phyloP scores from a whole-genome alignment of 2,113 vertebrate species.

The Phylloscopus trochilus region DNA sequence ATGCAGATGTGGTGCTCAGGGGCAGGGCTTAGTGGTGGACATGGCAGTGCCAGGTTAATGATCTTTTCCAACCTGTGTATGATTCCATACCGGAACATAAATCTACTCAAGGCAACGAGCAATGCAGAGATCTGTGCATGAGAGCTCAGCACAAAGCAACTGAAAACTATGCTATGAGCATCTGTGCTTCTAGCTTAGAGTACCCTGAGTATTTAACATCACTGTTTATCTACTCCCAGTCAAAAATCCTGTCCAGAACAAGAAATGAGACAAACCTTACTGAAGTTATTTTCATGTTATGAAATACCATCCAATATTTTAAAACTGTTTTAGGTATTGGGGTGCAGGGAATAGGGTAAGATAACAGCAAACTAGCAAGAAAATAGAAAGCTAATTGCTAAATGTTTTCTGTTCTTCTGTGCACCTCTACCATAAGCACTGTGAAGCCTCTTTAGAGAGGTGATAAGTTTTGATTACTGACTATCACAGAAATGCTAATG shows the following conservation, averaged over 20 bases:
- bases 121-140: background rate
- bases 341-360: background rate
- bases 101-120: rapidly evolving
- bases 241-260: background rate
- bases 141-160: background rate
- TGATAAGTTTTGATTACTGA: background rate
- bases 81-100: background rate
- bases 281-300: background rate
- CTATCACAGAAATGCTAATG: background rate
- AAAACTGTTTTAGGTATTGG: background rate
- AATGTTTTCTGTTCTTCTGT: background rate
- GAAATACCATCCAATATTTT: background rate
- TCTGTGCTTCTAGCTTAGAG: background rate
- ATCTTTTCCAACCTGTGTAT: background rate
- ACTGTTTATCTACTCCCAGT: background rate
- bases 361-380: background rate
- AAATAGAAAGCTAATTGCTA: background rate
- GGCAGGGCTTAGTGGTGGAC: background rate
- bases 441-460: background rate
- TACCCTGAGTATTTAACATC: background rate
- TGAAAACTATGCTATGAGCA: background rate
- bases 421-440: background rate
- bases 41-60: background rate
- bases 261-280: background rate
- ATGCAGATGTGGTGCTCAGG: background rate